phyloP scores from a whole-genome alignment of 2,888 invertebrate species.

The Microctonus aethiopoides region DNA sequence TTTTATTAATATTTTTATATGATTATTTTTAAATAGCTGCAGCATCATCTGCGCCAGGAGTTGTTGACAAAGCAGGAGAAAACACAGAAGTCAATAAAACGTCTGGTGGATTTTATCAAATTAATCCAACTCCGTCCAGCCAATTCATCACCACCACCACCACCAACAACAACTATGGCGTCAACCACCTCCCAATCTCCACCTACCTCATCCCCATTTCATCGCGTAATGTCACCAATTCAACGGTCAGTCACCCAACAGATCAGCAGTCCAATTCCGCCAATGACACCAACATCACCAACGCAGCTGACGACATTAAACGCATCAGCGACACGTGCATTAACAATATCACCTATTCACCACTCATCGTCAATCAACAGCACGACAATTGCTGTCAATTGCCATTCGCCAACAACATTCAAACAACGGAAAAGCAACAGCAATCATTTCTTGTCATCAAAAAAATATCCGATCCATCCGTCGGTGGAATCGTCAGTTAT shows the following conservation, averaged over 20 bases:
- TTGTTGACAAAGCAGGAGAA: constrained; percentile 62
- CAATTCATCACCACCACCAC: constrained; percentile 49
- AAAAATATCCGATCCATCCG: constrained; percentile 45
- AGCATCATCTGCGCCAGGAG: constrained; percentile 62
- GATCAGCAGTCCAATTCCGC: constrained; percentile 25
- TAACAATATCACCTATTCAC: constrained; percentile 51
- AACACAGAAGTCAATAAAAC: constrained; percentile 64
- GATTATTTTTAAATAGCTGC: constrained; percentile 50
- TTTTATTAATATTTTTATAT: not conserved
- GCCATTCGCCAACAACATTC: constrained; percentile 41
- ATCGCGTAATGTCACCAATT: constrained; percentile 46
- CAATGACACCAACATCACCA: constrained; percentile 32
- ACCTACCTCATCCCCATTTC: constrained; percentile 63
- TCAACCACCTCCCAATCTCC: constrained; percentile 59
- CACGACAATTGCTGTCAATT: constrained; percentile 47
- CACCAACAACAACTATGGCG: constrained; percentile 48
- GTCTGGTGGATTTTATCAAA: constrained; percentile 63
- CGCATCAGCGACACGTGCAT: constrained; percentile 39
- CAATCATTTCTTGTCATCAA: constrained; percentile 55
- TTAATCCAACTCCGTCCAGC: constrained; percentile 55
- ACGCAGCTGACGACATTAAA: constrained; percentile 42
- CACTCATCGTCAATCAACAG: constrained; percentile 26
- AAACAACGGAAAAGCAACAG: constrained; percentile 50
- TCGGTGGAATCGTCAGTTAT: constrained; percentile 24
- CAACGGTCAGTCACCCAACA: constrained; percentile 37